Evolutionary conservation across 1,140 invertebrate species (phyloP).

Genomic region (Aphaenogaster floridana): DNA sequence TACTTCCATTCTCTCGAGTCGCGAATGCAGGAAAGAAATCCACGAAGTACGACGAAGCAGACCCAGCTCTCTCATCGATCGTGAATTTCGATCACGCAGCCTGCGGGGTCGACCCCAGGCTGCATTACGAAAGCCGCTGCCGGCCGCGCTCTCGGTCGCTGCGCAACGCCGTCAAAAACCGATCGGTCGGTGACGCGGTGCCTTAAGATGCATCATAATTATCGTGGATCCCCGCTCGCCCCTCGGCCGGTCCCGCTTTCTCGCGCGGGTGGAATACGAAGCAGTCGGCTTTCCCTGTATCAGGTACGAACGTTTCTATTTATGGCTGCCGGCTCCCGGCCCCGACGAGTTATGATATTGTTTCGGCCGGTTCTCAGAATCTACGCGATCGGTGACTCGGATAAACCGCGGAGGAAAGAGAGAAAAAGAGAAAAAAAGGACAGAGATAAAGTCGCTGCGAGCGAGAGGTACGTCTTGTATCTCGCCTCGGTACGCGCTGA

Average conservation of each 20-base stretch:
- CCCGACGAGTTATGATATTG: constrained; percentile 87
- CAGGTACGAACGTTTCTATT: constrained; percentile 82
- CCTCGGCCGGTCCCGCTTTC: constrained; percentile 18
- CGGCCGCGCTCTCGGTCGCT: constrained; percentile 10
- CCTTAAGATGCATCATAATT: constrained; percentile 84
- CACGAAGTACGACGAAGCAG: neutral
- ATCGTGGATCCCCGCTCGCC: constrained; percentile 69
- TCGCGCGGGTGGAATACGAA: constrained; percentile 79
- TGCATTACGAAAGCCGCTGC: constrained; percentile 59
- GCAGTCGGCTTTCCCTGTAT: constrained; percentile 71
- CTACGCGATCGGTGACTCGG: constrained; percentile 84
- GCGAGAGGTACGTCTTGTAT: constrained; percentile 68
- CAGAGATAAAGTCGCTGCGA: constrained; percentile 56
- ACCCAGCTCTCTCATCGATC: constrained; percentile 67
- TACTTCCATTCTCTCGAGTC: neutral
- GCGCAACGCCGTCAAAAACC: constrained; percentile 78
- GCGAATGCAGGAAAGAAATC: neutral
- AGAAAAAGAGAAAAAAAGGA: constrained; percentile 44
- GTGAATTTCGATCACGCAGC: constrained; percentile 82
- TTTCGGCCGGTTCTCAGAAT: constrained; percentile 85
- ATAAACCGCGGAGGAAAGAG: constrained; percentile 79
- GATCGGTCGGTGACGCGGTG: constrained; percentile 79
- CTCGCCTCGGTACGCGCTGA: constrained; percentile 70
- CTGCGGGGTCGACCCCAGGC: constrained; percentile 37
- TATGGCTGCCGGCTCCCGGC: constrained; percentile 81